phyloP scores from a whole-genome alignment of 2,888 invertebrate species.

The Ashinkailepas kermadecensis region DNA sequence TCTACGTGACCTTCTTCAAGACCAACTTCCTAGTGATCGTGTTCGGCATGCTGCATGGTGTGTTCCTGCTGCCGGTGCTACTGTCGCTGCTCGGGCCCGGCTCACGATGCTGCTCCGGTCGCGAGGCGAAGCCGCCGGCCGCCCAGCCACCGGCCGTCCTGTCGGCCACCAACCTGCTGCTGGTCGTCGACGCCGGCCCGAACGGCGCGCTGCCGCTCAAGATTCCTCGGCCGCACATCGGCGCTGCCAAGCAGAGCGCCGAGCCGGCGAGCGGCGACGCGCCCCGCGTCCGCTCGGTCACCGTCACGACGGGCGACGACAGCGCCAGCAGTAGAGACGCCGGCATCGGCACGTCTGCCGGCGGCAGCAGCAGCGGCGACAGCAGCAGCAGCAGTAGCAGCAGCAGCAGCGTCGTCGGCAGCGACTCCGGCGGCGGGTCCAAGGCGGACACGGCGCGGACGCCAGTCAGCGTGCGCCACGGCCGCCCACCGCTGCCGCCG shows the following conservation, averaged over 20 bases:
- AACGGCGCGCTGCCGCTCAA: not conserved
- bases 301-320: not conserved
- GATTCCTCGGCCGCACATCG: slow-evolving; percentile 29
- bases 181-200: too few species aligned
- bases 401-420: not conserved
- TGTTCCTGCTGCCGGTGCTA: slow-evolving; percentile 78
- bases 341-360: not conserved
- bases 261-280: too few species aligned
- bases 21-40: slow-evolving; percentile 92
- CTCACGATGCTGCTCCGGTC: slow-evolving; percentile 40
- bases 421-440: not conserved
- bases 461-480: not conserved
- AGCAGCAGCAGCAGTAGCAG: not conserved
- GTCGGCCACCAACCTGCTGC: too few species aligned
- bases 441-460: not conserved
- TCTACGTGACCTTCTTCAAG: slow-evolving; percentile 92
- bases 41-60: slow-evolving; percentile 87
- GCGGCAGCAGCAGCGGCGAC: not conserved
- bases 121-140: too few species aligned
- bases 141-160: too few species aligned
- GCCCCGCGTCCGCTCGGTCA: not conserved
- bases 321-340: not conserved
- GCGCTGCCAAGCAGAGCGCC: not conserved
- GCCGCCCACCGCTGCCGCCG: too few species aligned
- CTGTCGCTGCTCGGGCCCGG: slow-evolving; percentile 77